Conservation (phyloP, 2,888 invertebrate species). For the Meandrusa payeni region DNA sequence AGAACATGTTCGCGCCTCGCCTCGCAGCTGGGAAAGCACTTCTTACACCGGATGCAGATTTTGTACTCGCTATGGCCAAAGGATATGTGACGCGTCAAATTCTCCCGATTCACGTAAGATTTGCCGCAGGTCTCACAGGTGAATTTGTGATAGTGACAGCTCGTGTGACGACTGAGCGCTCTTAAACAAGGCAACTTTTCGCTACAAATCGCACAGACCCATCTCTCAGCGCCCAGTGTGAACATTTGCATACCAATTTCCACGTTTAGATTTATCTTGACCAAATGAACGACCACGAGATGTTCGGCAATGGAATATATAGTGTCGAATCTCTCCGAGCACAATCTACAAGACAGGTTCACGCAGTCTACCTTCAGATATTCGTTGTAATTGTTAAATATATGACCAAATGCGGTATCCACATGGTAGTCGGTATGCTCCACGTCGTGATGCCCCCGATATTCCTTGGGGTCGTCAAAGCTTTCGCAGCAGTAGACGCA, state of each 20-base stretch:
- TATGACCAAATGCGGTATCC: slow-evolving; percentile 44
- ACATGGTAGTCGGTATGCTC: slow-evolving; percentile 46
- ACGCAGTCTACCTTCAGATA: slow-evolving; percentile 51
- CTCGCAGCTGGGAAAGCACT: slow-evolving; percentile 40
- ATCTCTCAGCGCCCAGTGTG: slow-evolving; percentile 41
- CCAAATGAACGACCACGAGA: slow-evolving; percentile 39
- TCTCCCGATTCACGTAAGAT: slow-evolving; percentile 45
- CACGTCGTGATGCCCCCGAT: slow-evolving; percentile 49
- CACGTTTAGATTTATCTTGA: slow-evolving; percentile 39
- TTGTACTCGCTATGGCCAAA: slow-evolving; percentile 36
- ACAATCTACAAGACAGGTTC: slow-evolving; percentile 50
- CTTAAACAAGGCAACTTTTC: slow-evolving; percentile 43
- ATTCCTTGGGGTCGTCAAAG: slow-evolving; percentile 44
- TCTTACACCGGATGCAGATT: slow-evolving; percentile 46
- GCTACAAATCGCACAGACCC: slow-evolving; percentile 49
- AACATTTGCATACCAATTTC: slow-evolving; percentile 55
- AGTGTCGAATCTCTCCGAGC: slow-evolving; percentile 37
- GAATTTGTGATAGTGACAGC: slow-evolving; percentile 50
- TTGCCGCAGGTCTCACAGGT: slow-evolving; percentile 60
- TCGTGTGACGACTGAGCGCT: slow-evolving; percentile 50
- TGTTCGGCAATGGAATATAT: slow-evolving; percentile 41
- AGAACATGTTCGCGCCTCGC: slow-evolving; percentile 46
- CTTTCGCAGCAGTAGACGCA: slow-evolving; percentile 58
- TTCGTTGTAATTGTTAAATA: slow-evolving; percentile 33
- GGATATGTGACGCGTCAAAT: slow-evolving; percentile 40